Conservation (phyloP, 2,797 vertebrate species). For the Rallus crepitans region DNA sequence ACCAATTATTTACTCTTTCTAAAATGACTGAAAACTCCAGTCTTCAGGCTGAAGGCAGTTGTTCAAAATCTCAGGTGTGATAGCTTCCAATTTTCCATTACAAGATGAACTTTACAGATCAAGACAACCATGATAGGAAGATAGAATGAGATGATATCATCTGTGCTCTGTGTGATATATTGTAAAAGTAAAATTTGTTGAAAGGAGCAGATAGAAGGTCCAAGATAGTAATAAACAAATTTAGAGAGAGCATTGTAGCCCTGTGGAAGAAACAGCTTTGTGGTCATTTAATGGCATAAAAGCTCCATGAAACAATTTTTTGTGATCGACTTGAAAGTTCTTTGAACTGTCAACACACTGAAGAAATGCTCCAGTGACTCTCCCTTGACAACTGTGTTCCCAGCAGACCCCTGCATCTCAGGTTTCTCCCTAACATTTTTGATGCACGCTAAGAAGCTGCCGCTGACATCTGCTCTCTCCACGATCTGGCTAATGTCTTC, state of each 20-base stretch:
- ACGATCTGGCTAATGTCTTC: background rate
- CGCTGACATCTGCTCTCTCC: background rate
- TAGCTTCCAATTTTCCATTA: background rate
- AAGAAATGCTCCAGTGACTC: background rate
- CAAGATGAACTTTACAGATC: background rate
- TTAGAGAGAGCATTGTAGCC: background rate
- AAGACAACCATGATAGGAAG: background rate
- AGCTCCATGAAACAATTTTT: fast-evolving
- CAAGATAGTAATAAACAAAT: background rate
- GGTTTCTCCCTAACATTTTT: background rate
- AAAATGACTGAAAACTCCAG: background rate
- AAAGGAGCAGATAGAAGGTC: background rate
- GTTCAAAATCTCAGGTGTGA: background rate
- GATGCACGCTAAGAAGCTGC: background rate
- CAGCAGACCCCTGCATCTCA: background rate
- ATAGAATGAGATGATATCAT: background rate
- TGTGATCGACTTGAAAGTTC: background rate
- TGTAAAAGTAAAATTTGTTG: background rate
- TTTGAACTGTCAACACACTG: background rate
- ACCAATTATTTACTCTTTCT: background rate
- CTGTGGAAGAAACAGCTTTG: background rate
- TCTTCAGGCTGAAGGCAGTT: background rate
- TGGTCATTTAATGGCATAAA: background rate
- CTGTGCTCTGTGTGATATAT: background rate
- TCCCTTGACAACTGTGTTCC: background rate